Evolutionary conservation across 2,797 vertebrate genomes (phyloP).

Genomic region (Pangasius macronema): DNA sequence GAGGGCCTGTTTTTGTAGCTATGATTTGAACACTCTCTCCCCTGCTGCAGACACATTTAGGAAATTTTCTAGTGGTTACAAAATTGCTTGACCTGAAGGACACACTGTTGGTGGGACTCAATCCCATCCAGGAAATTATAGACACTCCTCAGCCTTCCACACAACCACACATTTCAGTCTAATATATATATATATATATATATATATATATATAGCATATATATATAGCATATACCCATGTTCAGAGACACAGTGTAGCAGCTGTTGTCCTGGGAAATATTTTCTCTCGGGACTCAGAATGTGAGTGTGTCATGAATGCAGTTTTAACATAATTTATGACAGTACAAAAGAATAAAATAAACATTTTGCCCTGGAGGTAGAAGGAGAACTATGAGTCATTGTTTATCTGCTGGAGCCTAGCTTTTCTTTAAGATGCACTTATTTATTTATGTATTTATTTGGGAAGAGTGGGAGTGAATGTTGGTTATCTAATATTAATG

Average conservation of each 20-base stretch:
- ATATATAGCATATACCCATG: conserved; percentile 22
- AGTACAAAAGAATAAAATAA: conserved; percentile 81
- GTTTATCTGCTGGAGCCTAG: conserved; percentile 80
- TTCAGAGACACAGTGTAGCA: conserved; percentile 53
- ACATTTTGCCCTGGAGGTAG: conserved; percentile 80
- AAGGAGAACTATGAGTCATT: conserved; percentile 82
- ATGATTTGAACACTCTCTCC: not conserved
- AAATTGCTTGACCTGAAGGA: not conserved
- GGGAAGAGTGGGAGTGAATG: conserved; percentile 79
- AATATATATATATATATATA: not conserved
- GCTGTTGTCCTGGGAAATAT: conserved; percentile 69
- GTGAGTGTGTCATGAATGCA: conserved; percentile 81
- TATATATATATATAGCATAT: too few relatives aligned
- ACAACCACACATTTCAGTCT: not conserved
- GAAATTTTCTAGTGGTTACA: not conserved
- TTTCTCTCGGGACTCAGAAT: conserved; percentile 78
- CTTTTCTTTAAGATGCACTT: conserved; percentile 82
- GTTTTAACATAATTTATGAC: conserved; percentile 83
- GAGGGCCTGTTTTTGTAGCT: not conserved
- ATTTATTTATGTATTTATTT: conserved; percentile 89
- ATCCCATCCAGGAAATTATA: not conserved
- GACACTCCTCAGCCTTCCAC: not conserved
- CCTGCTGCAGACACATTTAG: not conserved
- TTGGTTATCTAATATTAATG: conserved; percentile 87
- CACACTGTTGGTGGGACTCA: not conserved